A percentile compares a stretch with the other conserved stretches of the same genome.
Conservation (phyloP, 2,797 vertebrate genomes). For the Spinus olivaceus region DNA sequence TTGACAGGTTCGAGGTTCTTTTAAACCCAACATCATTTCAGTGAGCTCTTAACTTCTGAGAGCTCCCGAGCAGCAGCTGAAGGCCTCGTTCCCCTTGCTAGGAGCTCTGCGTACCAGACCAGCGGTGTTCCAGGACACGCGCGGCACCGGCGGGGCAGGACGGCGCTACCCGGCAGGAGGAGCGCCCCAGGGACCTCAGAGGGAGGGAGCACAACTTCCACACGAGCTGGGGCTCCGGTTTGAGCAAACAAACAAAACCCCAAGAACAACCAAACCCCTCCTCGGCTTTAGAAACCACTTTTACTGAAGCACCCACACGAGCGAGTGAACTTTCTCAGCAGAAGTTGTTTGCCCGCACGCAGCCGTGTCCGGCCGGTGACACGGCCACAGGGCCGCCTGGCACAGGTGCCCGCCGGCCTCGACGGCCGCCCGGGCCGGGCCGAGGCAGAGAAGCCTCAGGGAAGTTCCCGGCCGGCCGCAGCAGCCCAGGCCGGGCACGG, state of each 20-base stretch:
- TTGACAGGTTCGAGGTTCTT: neutral
- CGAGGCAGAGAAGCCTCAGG: too few relatives aligned
- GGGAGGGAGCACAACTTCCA: neutral
- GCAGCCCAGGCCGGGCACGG: too few relatives aligned
- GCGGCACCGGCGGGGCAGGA: rapidly evolving
- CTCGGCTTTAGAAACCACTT: rapidly evolving
- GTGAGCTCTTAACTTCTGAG: neutral
- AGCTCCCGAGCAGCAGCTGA: neutral
- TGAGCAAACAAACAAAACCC: too few relatives aligned
- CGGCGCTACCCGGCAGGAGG: rapidly evolving
- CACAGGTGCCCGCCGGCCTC: neutral
- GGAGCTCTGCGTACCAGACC: rapidly evolving
- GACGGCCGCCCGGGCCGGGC: neutral
- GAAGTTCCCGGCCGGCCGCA: neutral
- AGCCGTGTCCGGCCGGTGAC: rapidly evolving
- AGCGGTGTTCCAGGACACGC: rapidly evolving
- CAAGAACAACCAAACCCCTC: neutral
- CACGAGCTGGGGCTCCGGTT: rapidly evolving
- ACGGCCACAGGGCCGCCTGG: rapidly evolving
- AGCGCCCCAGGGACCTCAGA: rapidly evolving
- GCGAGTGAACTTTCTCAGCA: rapidly evolving
- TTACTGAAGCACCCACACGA: rapidly evolving
- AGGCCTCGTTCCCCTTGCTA: rapidly evolving
- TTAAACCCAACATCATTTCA: neutral
- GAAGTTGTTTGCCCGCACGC: rapidly evolving